Percentiles rank a stretch among this genome's conserved stretches.
These are phyloP conservation scores for Epirrhoe alternata DNA, from an alignment of 2,888 invertebrate species.

Conservation along the genomic window DNA sequence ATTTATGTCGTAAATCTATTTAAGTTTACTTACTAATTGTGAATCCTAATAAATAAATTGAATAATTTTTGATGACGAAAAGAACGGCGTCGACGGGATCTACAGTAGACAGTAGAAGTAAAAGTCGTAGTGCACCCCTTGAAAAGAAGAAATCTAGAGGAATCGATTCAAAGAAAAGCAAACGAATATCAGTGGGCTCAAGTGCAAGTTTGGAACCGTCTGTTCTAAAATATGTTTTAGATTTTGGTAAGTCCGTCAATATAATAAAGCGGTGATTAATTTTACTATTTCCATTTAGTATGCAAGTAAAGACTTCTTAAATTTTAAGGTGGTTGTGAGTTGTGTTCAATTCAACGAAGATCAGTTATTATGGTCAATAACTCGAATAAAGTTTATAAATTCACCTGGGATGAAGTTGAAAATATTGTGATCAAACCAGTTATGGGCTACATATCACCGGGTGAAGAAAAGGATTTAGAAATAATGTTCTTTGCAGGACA, in stretches of 20 bases:
- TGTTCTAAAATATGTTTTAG: conserved; percentile 72
- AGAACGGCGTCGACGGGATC: conserved; percentile 62
- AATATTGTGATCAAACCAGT: conserved; percentile 69
- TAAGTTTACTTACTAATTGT: too few species aligned
- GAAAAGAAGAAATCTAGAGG: conserved; percentile 58
- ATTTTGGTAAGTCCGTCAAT: conserved; percentile 61
- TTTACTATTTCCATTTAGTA: background rate
- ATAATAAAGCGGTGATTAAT: background rate
- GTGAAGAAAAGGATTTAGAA: conserved; percentile 79
- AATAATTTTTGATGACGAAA: conserved; percentile 9
- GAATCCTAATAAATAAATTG: too few species aligned
- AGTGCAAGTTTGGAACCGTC: conserved; percentile 54
- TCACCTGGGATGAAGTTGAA: conserved; percentile 67
- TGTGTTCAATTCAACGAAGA: conserved; percentile 65
- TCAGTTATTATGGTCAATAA: conserved; percentile 76
- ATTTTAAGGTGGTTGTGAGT: conserved; percentile 70
- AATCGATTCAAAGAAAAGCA: conserved; percentile 54
- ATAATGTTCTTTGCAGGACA: conserved; percentile 68
- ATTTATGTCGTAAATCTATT: too few species aligned
- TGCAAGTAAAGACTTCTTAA: background rate
- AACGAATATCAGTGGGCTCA: conserved; percentile 59
- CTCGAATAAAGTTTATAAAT: conserved; percentile 78
- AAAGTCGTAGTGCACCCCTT: conserved; percentile 57
- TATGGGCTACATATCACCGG: conserved; percentile 76
- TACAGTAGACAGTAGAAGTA: conserved; percentile 62